A percentile compares a stretch with the other conserved stretches of the same genome.
Evolutionary conservation across 2,797 vertebrate species (phyloP).

Genomic region (Acrocephalus scirpaceus): DNA sequence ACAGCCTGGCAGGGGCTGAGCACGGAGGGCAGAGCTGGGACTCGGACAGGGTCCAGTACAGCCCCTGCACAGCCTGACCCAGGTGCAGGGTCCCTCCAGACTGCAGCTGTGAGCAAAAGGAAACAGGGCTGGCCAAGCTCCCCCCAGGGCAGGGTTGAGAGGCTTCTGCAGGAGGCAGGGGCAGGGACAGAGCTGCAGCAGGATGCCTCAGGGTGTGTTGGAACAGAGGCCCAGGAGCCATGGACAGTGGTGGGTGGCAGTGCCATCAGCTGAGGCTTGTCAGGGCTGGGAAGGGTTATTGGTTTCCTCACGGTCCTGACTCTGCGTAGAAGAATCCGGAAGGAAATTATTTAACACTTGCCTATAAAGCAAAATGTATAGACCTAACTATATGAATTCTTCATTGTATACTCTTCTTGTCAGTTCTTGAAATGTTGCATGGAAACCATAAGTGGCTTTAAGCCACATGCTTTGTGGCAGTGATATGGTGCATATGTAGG

Average conservation of each 20-base stretch:
- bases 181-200: background rate
- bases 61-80: background rate
- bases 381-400: background rate
- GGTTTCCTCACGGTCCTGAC: background rate
- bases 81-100: background rate
- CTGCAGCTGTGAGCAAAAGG: background rate
- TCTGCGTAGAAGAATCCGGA: fast-evolving
- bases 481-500: background rate
- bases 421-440: background rate
- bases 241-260: fast-evolving
- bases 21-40: fast-evolving
- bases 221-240: background rate
- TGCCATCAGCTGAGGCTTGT: background rate
- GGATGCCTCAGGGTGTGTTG: background rate
- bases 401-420: background rate
- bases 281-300: too few species aligned
- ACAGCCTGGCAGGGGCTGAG: background rate
- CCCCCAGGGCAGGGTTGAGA: fast-evolving
- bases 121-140: background rate
- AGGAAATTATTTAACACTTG: background rate
- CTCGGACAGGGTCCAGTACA: background rate
- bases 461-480: fast-evolving
- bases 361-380: background rate
- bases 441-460: background rate
- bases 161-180: background rate